These are phyloP conservation scores for Chymomyza fuscimana DNA, from an alignment of 2,888 invertebrate species.

Conservation along the genomic window DNA sequence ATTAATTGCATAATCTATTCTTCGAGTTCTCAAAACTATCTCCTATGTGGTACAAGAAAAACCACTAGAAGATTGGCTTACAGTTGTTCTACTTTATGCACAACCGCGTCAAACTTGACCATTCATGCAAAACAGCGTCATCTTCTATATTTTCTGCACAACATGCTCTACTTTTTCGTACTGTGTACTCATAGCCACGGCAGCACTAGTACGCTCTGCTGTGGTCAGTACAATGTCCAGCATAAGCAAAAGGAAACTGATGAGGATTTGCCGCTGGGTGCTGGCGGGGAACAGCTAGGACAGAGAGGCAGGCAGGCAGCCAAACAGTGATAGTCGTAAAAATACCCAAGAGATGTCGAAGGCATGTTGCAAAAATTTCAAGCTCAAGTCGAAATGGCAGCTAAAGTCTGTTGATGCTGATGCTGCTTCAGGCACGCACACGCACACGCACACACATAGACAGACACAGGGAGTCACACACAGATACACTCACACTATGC, in stretches of 20 bases:
- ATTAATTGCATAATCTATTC: no score
- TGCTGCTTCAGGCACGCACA: conserved; percentile 2
- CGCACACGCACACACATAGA: conserved; percentile 18
- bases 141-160: no score
- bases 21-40: no score
- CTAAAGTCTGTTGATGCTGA: conserved; percentile 44
- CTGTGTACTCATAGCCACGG: neutral
- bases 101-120: no score
- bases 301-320: conserved; percentile 1
- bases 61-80: no score
- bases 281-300: no score
- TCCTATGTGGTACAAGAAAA: no score
- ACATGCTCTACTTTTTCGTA: neutral
- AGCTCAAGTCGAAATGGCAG: conserved; percentile 67
- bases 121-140: no score
- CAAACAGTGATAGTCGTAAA: conserved; percentile 64
- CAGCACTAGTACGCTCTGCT: conserved; percentile 19
- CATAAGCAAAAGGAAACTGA: neutral
- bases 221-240: conserved; percentile 38
- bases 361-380: conserved; percentile 73
- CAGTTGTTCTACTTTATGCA: no score
- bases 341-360: conserved; percentile 73
- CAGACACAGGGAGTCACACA: conserved; percentile 15
- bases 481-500: conserved; percentile 3
- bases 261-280: no score